Percentiles rank a stretch among this genome's conserved stretches.
Conservation (phyloP, 1,140 invertebrate species). For the Macrostomum lignano region DNA sequence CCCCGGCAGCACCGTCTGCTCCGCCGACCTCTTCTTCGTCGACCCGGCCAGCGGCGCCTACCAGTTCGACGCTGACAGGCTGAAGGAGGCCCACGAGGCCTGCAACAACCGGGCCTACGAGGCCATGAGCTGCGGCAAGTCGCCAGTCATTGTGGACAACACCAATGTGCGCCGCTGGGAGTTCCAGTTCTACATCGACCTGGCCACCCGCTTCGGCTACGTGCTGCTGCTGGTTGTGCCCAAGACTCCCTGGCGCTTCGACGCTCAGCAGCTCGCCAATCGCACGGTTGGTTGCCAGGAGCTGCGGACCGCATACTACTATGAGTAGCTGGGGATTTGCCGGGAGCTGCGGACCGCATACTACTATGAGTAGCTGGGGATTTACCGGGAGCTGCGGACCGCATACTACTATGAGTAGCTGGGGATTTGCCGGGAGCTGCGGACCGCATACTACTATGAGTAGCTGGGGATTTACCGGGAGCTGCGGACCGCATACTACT, state of each 20-base stretch:
- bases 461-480: no score
- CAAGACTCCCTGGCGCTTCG: conserved; percentile 41
- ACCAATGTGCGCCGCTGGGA: conserved; percentile 51
- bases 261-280: conserved; percentile 32
- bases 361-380: no score
- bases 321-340: no score
- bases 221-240: conserved; percentile 43
- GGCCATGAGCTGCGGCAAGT: conserved; percentile 32
- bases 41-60: neutral
- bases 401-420: no score
- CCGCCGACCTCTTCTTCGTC: conserved; percentile 22
- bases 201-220: conserved; percentile 37
- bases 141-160: conserved; percentile 56
- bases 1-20: conserved; percentile 12
- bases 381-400: no score
- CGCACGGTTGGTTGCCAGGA: no score
- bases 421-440: no score
- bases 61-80: conserved; percentile 12
- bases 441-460: no score
- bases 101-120: conserved; percentile 25
- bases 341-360: no score
- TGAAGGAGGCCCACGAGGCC: conserved; percentile 14
- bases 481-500: no score
- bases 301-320: no score
- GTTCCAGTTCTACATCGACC: conserved; percentile 40